phyloP scores from a whole-genome alignment of 2,113 vertebrate species.

The Sander lucioperca region DNA sequence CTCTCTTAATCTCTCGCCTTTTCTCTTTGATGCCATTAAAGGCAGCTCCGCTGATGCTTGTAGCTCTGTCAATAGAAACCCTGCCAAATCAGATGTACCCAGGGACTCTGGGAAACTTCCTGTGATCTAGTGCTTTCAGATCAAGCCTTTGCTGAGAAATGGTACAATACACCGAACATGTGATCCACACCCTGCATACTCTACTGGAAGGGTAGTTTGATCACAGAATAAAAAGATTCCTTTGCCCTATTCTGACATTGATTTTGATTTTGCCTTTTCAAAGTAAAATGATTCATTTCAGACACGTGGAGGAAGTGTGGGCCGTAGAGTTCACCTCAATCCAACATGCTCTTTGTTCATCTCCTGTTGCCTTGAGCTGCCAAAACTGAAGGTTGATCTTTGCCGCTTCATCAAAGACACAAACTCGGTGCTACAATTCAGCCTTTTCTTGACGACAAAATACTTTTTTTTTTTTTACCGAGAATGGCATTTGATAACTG shows the following conservation, averaged over 20 bases:
- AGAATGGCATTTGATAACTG: slow-evolving; percentile 51
- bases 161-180: slow-evolving; percentile 22
- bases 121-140: slow-evolving; percentile 41
- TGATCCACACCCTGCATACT: background rate
- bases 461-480: slow-evolving; percentile 56
- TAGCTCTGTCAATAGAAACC: slow-evolving; percentile 47
- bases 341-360: slow-evolving; percentile 38
- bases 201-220: slow-evolving; percentile 24
- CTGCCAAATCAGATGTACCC: slow-evolving; percentile 43
- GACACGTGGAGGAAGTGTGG: slow-evolving; percentile 15
- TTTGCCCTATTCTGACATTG: slow-evolving; percentile 1
- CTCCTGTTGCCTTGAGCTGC: slow-evolving; percentile 30
- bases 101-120: slow-evolving; percentile 19
- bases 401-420: slow-evolving; percentile 50
- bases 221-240: slow-evolving; percentile 15
- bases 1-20: slow-evolving; percentile 23
- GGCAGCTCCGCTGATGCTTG: slow-evolving; percentile 34
- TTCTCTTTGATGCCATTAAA: slow-evolving; percentile 57
- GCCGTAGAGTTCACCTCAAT: slow-evolving; percentile 30
- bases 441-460: slow-evolving; percentile 44
- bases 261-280: slow-evolving; percentile 24
- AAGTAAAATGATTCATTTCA: slow-evolving; percentile 24
- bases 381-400: slow-evolving; percentile 50
- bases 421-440: slow-evolving; percentile 40
- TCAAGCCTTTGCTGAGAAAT: slow-evolving; percentile 32